phyloP scores from a whole-genome alignment of 2,797 vertebrate genomes.

The Vespertilio murinus region DNA sequence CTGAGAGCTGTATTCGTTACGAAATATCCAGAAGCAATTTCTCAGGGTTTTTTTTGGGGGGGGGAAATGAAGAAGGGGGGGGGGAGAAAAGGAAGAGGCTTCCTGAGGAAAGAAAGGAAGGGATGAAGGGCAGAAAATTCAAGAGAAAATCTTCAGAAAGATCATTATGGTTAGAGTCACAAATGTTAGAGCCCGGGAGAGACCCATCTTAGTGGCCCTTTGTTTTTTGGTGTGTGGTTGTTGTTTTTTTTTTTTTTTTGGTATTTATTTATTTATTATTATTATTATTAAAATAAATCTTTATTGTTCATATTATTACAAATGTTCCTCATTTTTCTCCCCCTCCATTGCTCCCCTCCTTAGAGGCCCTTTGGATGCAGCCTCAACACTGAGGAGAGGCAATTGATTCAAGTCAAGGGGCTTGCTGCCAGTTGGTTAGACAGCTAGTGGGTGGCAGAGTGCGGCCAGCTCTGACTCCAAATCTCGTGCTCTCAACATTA shows the following conservation, averaged over 20 bases:
- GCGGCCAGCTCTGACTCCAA: not conserved
- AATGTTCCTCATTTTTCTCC: too few species aligned
- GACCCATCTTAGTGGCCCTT: not conserved
- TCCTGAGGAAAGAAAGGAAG: not conserved
- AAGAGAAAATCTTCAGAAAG: constrained; percentile 25
- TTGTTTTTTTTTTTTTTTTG: too few species aligned
- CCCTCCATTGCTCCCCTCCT: too few species aligned
- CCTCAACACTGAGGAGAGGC: not conserved
- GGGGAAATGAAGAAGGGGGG: rapidly evolving
- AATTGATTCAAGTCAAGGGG: not conserved
- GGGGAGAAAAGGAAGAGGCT: too few species aligned
- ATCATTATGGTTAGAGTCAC: not conserved
- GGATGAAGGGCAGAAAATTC: not conserved
- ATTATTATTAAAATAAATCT: too few species aligned
- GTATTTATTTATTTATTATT: too few species aligned
- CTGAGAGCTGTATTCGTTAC: not conserved
- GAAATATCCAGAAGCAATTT: constrained; percentile 36
- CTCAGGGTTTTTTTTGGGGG: not conserved
- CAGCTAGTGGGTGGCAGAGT: not conserved
- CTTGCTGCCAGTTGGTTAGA: not conserved
- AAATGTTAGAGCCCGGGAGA: not conserved
- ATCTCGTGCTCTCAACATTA: not conserved
- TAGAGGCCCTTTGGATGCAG: not conserved
- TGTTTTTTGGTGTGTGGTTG: too few species aligned
- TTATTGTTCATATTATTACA: too few species aligned